These are phyloP conservation scores for Seriola dumerili DNA, from an alignment of 2,113 vertebrate genomes.

Conservation along the genomic window DNA sequence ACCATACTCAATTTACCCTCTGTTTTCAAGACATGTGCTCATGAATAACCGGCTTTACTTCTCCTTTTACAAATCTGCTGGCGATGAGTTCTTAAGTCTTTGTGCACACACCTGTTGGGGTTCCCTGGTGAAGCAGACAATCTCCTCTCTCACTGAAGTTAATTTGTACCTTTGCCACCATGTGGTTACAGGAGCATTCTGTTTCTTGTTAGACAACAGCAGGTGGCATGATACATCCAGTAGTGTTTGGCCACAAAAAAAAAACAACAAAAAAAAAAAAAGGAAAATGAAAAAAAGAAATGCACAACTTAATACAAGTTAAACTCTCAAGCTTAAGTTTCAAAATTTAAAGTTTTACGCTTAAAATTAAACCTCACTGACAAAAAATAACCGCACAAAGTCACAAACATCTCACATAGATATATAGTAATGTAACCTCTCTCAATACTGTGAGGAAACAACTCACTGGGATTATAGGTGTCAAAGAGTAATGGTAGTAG, in stretches of 20 bases:
- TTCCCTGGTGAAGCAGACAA: constrained; percentile 37
- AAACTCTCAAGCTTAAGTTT: neutral
- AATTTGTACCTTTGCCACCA: constrained; percentile 50
- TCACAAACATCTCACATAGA: constrained; percentile 11
- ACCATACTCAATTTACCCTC: constrained; percentile 50
- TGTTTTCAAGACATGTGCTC: constrained; percentile 50
- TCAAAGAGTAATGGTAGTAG: constrained; percentile 29
- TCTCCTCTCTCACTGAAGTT: constrained; percentile 38
- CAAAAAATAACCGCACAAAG: constrained; percentile 21
- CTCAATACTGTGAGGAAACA: constrained; percentile 3
- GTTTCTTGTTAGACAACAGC: constrained; percentile 59
- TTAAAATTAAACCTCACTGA: neutral
- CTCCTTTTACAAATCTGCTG: constrained; percentile 46
- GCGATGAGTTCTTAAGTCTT: constrained; percentile 53
- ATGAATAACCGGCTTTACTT: constrained; percentile 56
- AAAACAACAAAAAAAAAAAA: neutral
- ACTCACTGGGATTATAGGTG: constrained; percentile 15
- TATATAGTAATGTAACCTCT: neutral
- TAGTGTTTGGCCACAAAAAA: constrained; percentile 42
- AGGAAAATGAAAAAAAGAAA: constrained; percentile 17
- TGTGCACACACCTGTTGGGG: constrained; percentile 59
- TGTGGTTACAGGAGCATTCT: constrained; percentile 52
- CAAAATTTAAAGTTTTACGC: neutral
- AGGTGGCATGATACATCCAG: constrained; percentile 46
- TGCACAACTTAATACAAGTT: neutral